These are phyloP conservation scores for Mythimna vitellina DNA, from an alignment of 2,888 invertebrate species.

Conservation along the genomic window DNA sequence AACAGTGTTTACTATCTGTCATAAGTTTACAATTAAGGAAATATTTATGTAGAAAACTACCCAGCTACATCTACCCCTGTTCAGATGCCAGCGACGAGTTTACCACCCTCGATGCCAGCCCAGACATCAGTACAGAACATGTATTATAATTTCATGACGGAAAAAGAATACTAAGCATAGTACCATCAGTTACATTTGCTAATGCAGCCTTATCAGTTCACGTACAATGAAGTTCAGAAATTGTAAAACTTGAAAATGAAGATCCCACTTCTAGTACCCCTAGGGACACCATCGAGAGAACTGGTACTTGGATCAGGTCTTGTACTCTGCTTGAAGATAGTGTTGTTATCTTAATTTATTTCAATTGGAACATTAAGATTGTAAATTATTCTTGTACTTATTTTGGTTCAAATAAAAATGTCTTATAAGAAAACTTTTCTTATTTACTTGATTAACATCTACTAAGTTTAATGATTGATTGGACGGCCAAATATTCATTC, in stretches of 20 bases:
- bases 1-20: slow-evolving; percentile 43
- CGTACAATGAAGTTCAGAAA: slow-evolving; percentile 61
- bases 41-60: slow-evolving; percentile 70
- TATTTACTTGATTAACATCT: too few relatives aligned
- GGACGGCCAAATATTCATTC: too few relatives aligned
- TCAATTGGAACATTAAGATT: too few relatives aligned
- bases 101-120: neutral
- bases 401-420: too few relatives aligned
- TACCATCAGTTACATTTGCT: slow-evolving; percentile 65
- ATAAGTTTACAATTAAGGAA: slow-evolving; percentile 61
- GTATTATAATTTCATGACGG: neutral
- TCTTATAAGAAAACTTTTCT: too few relatives aligned
- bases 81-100: slow-evolving; percentile 14
- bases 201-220: slow-evolving; percentile 63
- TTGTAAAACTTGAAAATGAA: slow-evolving; percentile 51
- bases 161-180: neutral
- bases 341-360: too few relatives aligned
- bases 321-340: slow-evolving; percentile 51
- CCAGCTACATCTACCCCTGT: slow-evolving; percentile 62
- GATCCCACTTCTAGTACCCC: slow-evolving; percentile 45
- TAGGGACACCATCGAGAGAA: slow-evolving; percentile 63
- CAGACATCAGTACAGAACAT: neutral
- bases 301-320: slow-evolving; percentile 78
- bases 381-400: too few relatives aligned
- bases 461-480: too few relatives aligned